Conservation (phyloP, 2,113 vertebrate species). For the Oreochromis spilurus region DNA sequence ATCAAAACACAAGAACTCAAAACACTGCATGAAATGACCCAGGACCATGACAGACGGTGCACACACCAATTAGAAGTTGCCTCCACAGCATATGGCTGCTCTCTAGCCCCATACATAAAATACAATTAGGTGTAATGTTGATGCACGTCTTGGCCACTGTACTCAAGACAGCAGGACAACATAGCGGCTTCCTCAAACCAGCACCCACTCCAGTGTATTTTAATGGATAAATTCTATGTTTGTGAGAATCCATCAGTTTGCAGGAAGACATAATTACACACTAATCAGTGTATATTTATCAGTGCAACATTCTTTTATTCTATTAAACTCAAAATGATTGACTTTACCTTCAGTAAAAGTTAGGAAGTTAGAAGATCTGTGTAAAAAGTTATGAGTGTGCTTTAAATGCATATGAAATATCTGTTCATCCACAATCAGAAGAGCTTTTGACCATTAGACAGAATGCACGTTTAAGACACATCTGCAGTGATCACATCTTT, state of each 20-base stretch:
- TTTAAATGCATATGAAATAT: background rate
- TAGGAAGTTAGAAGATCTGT: background rate
- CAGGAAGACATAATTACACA: background rate
- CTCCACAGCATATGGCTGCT: background rate
- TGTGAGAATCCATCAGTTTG: background rate
- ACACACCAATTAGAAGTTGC: background rate
- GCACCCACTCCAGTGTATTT: accelerated
- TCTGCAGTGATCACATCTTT: background rate
- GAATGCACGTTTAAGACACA: background rate
- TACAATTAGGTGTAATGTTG: background rate
- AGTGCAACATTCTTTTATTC: background rate
- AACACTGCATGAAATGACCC: background rate
- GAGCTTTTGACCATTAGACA: background rate
- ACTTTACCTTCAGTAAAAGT: background rate
- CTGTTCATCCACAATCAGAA: background rate
- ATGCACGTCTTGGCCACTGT: background rate
- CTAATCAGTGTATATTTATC: background rate
- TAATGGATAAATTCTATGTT: accelerated
- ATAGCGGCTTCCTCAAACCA: background rate
- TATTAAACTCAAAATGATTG: background rate
- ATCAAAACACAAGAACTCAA: background rate
- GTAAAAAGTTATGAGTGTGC: background rate
- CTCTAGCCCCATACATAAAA: background rate
- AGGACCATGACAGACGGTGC: background rate
- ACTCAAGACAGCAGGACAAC: background rate